Conservation (phyloP, 2,888 invertebrate species). For the Macrosiphum euphorbiae region DNA sequence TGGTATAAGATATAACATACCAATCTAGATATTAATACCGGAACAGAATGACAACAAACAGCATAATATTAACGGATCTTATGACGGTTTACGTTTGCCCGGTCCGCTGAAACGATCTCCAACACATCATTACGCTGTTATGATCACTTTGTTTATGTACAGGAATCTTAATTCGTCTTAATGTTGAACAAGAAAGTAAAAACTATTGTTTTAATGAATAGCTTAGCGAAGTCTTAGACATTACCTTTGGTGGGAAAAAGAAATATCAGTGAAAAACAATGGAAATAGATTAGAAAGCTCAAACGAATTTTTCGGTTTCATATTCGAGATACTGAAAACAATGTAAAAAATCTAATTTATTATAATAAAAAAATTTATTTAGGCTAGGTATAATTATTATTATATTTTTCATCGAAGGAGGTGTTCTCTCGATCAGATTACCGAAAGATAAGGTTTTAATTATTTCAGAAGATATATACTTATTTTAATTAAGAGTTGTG, state of each 20-base stretch:
- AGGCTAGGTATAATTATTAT: background rate
- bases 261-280: background rate
- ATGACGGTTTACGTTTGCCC: background rate
- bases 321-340: background rate
- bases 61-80: background rate
- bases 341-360: background rate
- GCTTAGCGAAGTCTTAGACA: background rate
- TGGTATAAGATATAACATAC: background rate
- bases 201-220: conserved; percentile 31
- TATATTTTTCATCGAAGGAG: background rate
- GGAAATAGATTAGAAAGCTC: background rate
- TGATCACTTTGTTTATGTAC: background rate
- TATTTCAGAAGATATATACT: conserved; percentile 7
- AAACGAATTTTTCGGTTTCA: conserved; percentile 34
- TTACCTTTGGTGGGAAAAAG: background rate
- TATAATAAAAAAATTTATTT: conserved; percentile 36
- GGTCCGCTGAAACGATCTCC: background rate
- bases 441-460: conserved; percentile 30
- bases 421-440: conserved; percentile 12
- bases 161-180: background rate
- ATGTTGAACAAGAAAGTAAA: background rate
- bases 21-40: background rate
- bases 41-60: background rate
- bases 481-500: conserved; percentile 4
- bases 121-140: background rate